Evolutionary conservation across 1,140 invertebrate species (phyloP).

Genomic region (Scaptomyza pallida): DNA sequence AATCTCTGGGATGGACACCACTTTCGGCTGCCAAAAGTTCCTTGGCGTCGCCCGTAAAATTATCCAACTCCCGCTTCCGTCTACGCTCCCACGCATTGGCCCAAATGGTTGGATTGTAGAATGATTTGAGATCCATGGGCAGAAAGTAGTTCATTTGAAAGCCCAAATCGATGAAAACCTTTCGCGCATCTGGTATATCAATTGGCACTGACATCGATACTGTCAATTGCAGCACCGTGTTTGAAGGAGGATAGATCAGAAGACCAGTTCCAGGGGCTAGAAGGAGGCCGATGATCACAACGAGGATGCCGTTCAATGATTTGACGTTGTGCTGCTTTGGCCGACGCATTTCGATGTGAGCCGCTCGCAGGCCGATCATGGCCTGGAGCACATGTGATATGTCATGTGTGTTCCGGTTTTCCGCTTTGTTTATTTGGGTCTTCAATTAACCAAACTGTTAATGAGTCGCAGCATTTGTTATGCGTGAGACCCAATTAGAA

Average conservation of each 20-base stretch:
- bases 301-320: constrained; percentile 20
- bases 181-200: constrained; percentile 52
- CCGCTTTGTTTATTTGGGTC: constrained; percentile 61
- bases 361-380: background rate
- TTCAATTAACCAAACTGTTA: constrained; percentile 67
- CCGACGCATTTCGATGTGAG: constrained; percentile 61
- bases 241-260: constrained; percentile 43
- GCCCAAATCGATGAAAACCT: constrained; percentile 68
- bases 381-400: constrained; percentile 4
- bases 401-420: constrained; percentile 3
- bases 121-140: constrained; percentile 48
- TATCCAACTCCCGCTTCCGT: constrained; percentile 39
- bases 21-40: constrained; percentile 7
- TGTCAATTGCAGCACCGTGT: constrained; percentile 57
- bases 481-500: constrained; percentile 69
- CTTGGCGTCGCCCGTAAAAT: background rate
- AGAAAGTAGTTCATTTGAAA: constrained; percentile 79
- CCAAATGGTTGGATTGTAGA: constrained; percentile 72
- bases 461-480: constrained; percentile 56
- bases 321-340: constrained; percentile 44
- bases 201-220: constrained; percentile 58
- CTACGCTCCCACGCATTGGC: constrained; percentile 50
- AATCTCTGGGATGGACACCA: constrained; percentile 60
- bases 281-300: constrained; percentile 8
- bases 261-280: constrained; percentile 4